Evolutionary conservation across 2,797 vertebrate species (phyloP).

Genomic region (Macropus fuliginosus): DNA sequence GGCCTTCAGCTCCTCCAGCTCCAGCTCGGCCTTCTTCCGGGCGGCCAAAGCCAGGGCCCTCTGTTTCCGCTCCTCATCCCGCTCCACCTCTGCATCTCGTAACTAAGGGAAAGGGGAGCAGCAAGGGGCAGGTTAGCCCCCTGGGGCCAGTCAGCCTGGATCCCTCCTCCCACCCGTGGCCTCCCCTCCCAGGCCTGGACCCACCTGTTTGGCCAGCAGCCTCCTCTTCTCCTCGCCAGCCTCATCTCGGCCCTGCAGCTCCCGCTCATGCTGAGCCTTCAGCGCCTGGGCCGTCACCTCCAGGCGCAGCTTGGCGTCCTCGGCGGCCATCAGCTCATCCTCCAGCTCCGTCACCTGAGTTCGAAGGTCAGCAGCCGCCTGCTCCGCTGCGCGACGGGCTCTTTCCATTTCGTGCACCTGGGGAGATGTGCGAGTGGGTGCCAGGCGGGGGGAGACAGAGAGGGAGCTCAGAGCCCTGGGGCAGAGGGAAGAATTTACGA

Average conservation of each 20-base stretch:
- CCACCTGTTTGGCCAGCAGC: conserved; percentile 93
- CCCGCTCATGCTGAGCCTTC: conserved; percentile 94
- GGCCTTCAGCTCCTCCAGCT: conserved; percentile 91
- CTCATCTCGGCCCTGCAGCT: conserved; percentile 91
- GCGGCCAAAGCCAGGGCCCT: conserved; percentile 87
- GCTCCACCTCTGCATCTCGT: conserved; percentile 90
- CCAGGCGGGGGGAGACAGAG: rapidly evolving
- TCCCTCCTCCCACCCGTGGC: conserved; percentile 19
- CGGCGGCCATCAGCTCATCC: conserved; percentile 91
- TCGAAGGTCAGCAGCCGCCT: conserved; percentile 89
- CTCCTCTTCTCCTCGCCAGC: conserved; percentile 94
- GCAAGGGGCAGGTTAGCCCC: not conserved
- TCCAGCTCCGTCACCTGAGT: conserved; percentile 93
- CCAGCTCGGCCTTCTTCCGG: conserved; percentile 92
- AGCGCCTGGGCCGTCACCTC: conserved; percentile 95
- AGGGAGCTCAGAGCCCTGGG: not conserved
- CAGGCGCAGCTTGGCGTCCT: conserved; percentile 92
- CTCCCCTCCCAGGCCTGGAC: not conserved
- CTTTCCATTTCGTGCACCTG: conserved; percentile 96
- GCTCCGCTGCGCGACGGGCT: conserved; percentile 88
- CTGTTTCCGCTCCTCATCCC: conserved; percentile 93
- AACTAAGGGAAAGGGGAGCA: conserved; percentile 81
- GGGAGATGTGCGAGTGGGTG: not conserved
- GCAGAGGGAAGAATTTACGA: too few species aligned
- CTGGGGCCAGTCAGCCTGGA: not conserved